Evolutionary conservation across 2,797 vertebrate species (phyloP).

Genomic region (Rhinoraja longicauda): DNA sequence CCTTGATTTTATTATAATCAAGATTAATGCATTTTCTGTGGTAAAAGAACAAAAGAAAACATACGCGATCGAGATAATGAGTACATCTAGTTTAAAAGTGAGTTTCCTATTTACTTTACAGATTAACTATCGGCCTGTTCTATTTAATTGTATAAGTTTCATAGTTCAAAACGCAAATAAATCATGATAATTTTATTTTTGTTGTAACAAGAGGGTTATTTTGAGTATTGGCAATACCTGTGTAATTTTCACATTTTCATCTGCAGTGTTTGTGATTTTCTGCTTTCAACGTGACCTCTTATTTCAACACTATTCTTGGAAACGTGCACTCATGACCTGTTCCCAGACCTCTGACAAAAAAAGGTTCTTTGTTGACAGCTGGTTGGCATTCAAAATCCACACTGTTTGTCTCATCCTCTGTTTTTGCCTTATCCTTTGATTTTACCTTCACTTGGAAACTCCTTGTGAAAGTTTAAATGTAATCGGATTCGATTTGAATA

Average conservation of each 20-base stretch:
- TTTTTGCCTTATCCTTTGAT: not conserved
- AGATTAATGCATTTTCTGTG: not conserved
- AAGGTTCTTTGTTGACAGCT: slow-evolving; percentile 1
- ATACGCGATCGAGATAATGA: not conserved
- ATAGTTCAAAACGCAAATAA: not conserved
- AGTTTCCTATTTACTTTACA: not conserved
- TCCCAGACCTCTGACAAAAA: slow-evolving; percentile 15
- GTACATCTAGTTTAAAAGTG: not conserved
- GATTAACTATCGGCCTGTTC: not conserved
- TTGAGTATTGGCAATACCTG: not conserved
- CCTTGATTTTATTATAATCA: not conserved
- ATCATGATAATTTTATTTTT: not conserved
- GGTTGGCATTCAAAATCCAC: slow-evolving; percentile 25
- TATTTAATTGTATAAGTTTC: not conserved
- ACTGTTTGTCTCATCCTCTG: slow-evolving; percentile 5
- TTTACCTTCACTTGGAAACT: slow-evolving; percentile 19
- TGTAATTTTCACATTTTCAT: not conserved
- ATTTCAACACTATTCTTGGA: slow-evolving; percentile 1
- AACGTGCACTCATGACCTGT: slow-evolving; percentile 3
- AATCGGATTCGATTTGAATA: not conserved
- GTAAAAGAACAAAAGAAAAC: not conserved
- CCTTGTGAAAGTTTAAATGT: not conserved
- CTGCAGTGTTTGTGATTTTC: not conserved
- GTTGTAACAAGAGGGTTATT: not conserved
- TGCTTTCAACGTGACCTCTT: slow-evolving; percentile 18